These are phyloP conservation scores for Plumapathes pennacea DNA, from an alignment of 92 coral and sea anemone genomes.

Conservation along the genomic window DNA sequence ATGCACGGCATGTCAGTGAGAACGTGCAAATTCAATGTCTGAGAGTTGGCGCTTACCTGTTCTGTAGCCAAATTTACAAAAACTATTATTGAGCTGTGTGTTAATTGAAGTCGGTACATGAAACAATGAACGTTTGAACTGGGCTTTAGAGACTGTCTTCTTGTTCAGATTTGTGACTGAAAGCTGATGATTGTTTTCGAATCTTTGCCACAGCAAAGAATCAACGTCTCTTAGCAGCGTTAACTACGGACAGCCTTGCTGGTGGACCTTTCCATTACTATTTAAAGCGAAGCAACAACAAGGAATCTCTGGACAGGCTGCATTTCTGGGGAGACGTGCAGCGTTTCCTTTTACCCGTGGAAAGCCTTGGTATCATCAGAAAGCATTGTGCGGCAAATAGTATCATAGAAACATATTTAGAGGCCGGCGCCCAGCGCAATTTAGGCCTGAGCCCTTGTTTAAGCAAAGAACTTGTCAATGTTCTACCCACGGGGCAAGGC, in stretches of 20 bases:
- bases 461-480: conserved; percentile 50
- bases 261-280: conserved; percentile 78
- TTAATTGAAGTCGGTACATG: too few species aligned
- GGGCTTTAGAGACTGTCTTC: too few species aligned
- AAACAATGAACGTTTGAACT: too few species aligned
- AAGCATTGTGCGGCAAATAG: conserved; percentile 77
- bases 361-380: conserved; percentile 43
- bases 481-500: conserved; percentile 69
- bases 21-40: too few species aligned
- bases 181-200: too few species aligned
- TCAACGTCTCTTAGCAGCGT: too few species aligned
- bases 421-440: conserved; percentile 67
- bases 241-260: conserved; percentile 72
- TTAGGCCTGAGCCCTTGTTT: conserved; percentile 35
- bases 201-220: too few species aligned
- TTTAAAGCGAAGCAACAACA: conserved; percentile 47
- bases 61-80: too few species aligned
- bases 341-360: conserved; percentile 65
- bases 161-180: too few species aligned
- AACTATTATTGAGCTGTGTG: too few species aligned
- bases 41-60: too few species aligned
- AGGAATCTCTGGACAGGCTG: conserved; percentile 51
- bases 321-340: conserved; percentile 95
- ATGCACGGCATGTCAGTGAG: too few species aligned
- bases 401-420: conserved; percentile 67